Conservation (phyloP, 2,888 invertebrate species). For the Endotricha flammealis region DNA sequence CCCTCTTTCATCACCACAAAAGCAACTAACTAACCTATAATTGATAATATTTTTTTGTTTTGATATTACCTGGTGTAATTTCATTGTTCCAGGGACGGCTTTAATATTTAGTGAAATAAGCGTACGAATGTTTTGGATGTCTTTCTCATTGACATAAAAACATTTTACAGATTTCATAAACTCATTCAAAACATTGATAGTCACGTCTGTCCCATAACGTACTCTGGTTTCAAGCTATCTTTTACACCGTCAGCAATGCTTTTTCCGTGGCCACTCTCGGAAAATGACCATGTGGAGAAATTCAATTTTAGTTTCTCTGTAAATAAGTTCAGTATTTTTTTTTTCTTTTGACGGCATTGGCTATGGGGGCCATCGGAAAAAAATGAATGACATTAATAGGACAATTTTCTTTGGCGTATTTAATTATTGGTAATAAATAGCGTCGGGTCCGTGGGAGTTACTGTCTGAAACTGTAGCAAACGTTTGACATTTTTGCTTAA, state of each 20-base stretch:
- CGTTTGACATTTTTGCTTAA: conserved; percentile 2
- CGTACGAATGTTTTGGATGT: conserved; percentile 17
- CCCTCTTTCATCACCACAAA: conserved; percentile 13
- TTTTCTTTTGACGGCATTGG: conserved; percentile 1
- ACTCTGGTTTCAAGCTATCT: conserved; percentile 4
- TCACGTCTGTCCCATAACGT: conserved; percentile 3
- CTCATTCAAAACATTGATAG: conserved; percentile 11
- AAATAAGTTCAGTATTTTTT: background rate
- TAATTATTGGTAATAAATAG: background rate
- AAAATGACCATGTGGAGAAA: background rate
- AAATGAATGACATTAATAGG: background rate
- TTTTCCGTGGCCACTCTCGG: background rate
- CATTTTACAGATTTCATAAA: conserved; percentile 17
- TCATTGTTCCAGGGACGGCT: conserved; percentile 17
- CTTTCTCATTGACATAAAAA: conserved; percentile 16
- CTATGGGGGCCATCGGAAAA: conserved; percentile 1
- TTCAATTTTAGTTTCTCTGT: background rate
- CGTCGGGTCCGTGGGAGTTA: background rate
- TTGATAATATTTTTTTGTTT: conserved; percentile 10
- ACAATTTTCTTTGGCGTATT: background rate
- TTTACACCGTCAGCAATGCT: background rate
- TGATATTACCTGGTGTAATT: conserved; percentile 20
- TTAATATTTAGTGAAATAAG: conserved; percentile 14
- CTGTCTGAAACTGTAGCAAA: conserved; percentile 1
- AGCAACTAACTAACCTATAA: conserved; percentile 16